Evolutionary conservation across 2,888 invertebrate genomes (phyloP).

Genomic region (Troides aeacus): DNA sequence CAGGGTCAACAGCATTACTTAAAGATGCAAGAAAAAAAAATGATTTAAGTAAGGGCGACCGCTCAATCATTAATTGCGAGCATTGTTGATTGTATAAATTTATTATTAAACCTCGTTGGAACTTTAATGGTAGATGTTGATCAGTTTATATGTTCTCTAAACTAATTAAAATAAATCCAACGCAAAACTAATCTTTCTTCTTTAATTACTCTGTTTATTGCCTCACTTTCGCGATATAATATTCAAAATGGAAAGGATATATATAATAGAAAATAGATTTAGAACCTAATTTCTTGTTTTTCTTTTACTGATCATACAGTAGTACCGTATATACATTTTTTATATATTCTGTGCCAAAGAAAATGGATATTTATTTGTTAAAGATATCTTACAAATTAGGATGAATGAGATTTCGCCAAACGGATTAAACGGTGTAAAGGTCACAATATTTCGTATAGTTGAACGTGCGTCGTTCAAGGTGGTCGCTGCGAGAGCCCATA

Average conservation of each 20-base stretch:
- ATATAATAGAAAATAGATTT: too few species aligned
- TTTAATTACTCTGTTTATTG: too few species aligned
- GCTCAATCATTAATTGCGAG: neutral
- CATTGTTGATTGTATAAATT: neutral
- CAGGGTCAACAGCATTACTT: neutral
- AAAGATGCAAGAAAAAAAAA: neutral
- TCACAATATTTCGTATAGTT: constrained; percentile 21
- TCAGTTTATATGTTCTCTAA: neutral
- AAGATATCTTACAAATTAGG: neutral
- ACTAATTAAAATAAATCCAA: too few species aligned
- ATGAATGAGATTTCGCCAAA: constrained; percentile 9
- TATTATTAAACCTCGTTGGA: neutral
- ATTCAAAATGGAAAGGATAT: too few species aligned
- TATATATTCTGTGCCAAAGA: too few species aligned
- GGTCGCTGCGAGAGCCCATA: constrained; percentile 10
- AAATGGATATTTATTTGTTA: neutral
- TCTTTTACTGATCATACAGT: too few species aligned
- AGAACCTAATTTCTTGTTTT: too few species aligned
- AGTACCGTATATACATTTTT: too few species aligned
- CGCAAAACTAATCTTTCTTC: too few species aligned
- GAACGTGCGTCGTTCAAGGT: constrained; percentile 16
- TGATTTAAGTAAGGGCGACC: neutral
- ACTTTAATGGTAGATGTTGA: neutral
- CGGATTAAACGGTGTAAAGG: constrained; percentile 16
- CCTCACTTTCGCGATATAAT: too few species aligned